phyloP scores from a whole-genome alignment of 2,797 vertebrate genomes.

The Balearica regulorum region DNA sequence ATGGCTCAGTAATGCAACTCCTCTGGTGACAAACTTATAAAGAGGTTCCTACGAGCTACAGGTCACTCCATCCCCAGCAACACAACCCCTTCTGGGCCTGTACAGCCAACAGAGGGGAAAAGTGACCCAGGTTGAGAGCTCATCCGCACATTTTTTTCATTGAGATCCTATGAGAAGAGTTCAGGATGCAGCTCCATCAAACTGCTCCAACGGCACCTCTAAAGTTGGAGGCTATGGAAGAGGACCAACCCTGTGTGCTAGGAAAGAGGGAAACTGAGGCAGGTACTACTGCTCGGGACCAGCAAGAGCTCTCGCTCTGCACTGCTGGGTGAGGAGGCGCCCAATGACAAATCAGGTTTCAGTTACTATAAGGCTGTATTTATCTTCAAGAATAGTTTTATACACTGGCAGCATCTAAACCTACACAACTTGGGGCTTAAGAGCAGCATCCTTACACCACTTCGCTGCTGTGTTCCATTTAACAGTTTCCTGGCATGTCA shows the following conservation, averaged over 20 bases:
- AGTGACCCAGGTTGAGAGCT: neutral
- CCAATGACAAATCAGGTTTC: neutral
- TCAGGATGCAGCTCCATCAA: neutral
- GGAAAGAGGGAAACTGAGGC: neutral
- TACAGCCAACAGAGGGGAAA: neutral
- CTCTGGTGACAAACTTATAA: neutral
- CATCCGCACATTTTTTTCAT: neutral
- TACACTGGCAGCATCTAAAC: neutral
- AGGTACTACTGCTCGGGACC: neutral
- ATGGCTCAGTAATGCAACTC: neutral
- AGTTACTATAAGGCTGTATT: neutral
- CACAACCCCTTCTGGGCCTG: neutral
- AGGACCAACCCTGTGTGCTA: accelerated
- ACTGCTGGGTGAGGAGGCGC: accelerated
- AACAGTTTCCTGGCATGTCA: neutral
- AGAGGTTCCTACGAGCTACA: neutral
- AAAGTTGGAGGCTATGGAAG: neutral
- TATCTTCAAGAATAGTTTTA: neutral
- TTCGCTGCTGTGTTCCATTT: neutral
- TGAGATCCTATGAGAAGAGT: accelerated
- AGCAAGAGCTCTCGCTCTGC: neutral
- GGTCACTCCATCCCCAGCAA: neutral
- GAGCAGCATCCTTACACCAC: neutral
- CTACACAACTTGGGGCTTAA: too few species aligned
- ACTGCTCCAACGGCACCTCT: accelerated